Conservation (phyloP, 2,888 invertebrate species). For the Muschampia plurimacula region DNA sequence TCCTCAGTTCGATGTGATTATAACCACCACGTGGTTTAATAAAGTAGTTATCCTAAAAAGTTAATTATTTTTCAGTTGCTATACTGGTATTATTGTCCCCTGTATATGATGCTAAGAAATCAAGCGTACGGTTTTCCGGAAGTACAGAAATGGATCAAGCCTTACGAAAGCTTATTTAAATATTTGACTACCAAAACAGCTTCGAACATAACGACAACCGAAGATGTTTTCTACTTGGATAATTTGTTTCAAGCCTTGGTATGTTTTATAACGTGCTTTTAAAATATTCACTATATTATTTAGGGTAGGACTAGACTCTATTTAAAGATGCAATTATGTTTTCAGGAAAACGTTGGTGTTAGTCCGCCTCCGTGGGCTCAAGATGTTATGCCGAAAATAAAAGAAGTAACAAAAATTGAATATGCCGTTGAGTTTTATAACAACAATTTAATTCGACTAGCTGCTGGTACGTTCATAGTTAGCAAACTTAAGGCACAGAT, state of each 20-base stretch:
- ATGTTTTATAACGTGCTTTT: constrained; percentile 43
- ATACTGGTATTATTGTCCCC: constrained; percentile 78
- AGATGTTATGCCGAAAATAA: constrained; percentile 71
- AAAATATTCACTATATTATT: neutral
- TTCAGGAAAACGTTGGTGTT: constrained; percentile 74
- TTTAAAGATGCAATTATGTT: constrained; percentile 34
- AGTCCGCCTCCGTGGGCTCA: constrained; percentile 70
- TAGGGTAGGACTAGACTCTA: neutral
- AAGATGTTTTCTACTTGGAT: constrained; percentile 77
- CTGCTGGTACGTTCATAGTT: constrained; percentile 64
- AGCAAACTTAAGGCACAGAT: neutral
- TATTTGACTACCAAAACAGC: constrained; percentile 64
- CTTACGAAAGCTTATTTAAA: constrained; percentile 63
- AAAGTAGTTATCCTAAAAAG: neutral
- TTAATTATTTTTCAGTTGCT: constrained; percentile 65
- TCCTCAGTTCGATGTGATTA: too few species aligned
- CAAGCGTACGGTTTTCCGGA: constrained; percentile 62
- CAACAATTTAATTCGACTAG: constrained; percentile 64
- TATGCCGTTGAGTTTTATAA: constrained; percentile 69
- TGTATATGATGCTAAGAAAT: constrained; percentile 64
- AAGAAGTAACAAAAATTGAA: constrained; percentile 77
- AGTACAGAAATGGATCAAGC: constrained; percentile 58
- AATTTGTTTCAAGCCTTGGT: constrained; percentile 81
- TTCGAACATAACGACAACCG: constrained; percentile 68
- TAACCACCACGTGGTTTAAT: too few species aligned